These are phyloP conservation scores for Coilia nasus DNA, from an alignment of 2,797 vertebrate species.

Conservation along the genomic window DNA sequence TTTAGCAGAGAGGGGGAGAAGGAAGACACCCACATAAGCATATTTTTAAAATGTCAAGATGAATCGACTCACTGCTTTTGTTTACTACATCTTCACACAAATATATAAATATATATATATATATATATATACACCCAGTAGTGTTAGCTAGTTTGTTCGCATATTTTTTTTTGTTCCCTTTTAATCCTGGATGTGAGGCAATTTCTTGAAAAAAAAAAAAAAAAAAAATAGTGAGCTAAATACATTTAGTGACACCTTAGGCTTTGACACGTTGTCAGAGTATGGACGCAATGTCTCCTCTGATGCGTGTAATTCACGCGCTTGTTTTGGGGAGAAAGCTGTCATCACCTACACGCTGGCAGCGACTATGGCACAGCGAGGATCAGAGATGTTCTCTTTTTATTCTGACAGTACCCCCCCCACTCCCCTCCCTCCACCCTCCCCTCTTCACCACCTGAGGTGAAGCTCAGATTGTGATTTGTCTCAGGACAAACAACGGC, in stretches of 20 bases:
- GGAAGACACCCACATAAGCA: slow-evolving; percentile 50
- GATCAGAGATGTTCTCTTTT: slow-evolving; percentile 61
- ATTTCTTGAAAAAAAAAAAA: slow-evolving; percentile 37
- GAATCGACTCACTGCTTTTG: slow-evolving; percentile 20
- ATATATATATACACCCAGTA: slow-evolving; percentile 29
- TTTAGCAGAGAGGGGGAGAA: slow-evolving; percentile 53
- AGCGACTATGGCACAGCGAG: slow-evolving; percentile 59
- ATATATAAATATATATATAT: too few species aligned
- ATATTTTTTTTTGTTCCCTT: slow-evolving; percentile 25
- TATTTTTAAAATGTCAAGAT: slow-evolving; percentile 47
- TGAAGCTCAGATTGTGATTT: not conserved
- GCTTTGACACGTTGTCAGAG: slow-evolving; percentile 63
- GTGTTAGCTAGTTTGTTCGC: not conserved
- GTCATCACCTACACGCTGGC: slow-evolving; percentile 51
- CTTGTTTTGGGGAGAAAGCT: slow-evolving; percentile 41
- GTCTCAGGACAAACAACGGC: not conserved
- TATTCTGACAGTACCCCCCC: slow-evolving; percentile 56
- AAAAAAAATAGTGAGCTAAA: slow-evolving; percentile 42
- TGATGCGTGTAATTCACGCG: slow-evolving; percentile 51
- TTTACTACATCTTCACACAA: slow-evolving; percentile 45
- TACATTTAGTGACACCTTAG: slow-evolving; percentile 59
- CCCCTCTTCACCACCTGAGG: not conserved
- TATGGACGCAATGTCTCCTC: slow-evolving; percentile 45
- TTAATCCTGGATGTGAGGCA: slow-evolving; percentile 39
- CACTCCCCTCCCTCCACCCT: too few species aligned